Evolutionary conservation across 2,888 invertebrate species (phyloP), one percentile per base, ranked within the genome.

Genomic region (Timema cristinae): DNA sequence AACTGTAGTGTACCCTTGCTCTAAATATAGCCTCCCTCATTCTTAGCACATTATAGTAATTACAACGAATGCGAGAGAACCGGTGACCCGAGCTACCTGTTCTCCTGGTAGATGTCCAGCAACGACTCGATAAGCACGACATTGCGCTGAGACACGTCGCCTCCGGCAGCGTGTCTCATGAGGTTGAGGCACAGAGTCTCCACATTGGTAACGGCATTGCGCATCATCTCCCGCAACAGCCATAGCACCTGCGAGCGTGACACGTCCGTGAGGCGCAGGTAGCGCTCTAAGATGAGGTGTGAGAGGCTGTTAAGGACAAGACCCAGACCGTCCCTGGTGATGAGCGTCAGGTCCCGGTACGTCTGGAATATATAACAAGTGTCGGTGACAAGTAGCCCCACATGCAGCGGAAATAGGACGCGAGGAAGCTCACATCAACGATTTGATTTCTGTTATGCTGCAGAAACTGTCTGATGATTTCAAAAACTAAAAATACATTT

Each of bases 81-180:
- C 63, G 5, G 10, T 2, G 63, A 59, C 59, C 15, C 8, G 8
- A 69, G 76, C 73, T 77, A 82, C 83, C 83, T 80, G 82, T 94
- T 91, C 80, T 97, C 97, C 79, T 91, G 90, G 82, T 93, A 94
- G 79, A 96, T 92, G 82, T 97, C 97, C 79, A 98, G 85, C 77
- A 98, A 87, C 79, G 91, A 90, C 84, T 98, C 97, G 72, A 96
- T 90, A 79, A 98, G 87, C 84, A 89, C 91, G 77, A 98, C 87
- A 84, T 98, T 95, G 81, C 89, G 90, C 47, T 88, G 88, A 68
- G 93, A 93, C 54, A 93, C 88, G 83, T 98, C 98, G 74, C 98
- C 98, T 73, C 97, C 97, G 72, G 97, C 95, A 59, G 97, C 95
- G 82, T 97, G 95, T 75, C 97, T 87, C 87, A 98, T 88, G 75